Evolutionary conservation across 2,888 invertebrate species (phyloP), one percentile per base, ranked within the genome.

Genomic region (Hemicrepidius hirtus): DNA sequence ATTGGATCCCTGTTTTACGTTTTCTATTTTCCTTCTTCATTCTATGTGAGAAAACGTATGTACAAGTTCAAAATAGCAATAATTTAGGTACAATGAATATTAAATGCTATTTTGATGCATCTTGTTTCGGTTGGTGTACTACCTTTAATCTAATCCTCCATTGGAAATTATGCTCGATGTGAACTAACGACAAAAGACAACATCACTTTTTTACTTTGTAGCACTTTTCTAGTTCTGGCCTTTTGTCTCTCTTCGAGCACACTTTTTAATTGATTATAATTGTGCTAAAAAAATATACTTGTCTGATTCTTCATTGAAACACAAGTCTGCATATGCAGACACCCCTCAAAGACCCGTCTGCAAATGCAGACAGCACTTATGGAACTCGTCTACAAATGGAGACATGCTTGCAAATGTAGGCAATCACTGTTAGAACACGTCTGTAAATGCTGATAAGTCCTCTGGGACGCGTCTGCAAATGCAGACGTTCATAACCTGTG

Each of bases 21-120:
- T 67, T 67, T 24, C n/a, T 60, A 12, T 50, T 66, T n/a, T 12
- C 32, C 55, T 57, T 20, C n/a, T 37, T 18, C 35, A 18, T 13
- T 37, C 16, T 57, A 57, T 57, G 53, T 65, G 49, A n/a, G n/a
- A 20, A 72, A 67, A 73, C 62, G 40, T 53, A 67, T 62, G 67
- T 72, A 73, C 73, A 73, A 73, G 59, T 74, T 75, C 71, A 71
- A 68, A 74, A 74, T 75, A 74, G 75, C 75, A 75, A 75, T 75
- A 75, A 74, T 62, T 55, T 49, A 24, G 49, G 60, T 68, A 62
- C 49, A 62, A 62, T 62, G 32, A 62, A 41, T 62, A 40, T 32
- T 67, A 57, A n/a, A 63, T 12, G 71, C 71, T 71, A 71, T 71
- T 71, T 71, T 71, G 71, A 71, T 66, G 50, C 37, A 59, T 53